phyloP scores from a whole-genome alignment of 2,113 vertebrate species.

The Hylia prasina region DNA sequence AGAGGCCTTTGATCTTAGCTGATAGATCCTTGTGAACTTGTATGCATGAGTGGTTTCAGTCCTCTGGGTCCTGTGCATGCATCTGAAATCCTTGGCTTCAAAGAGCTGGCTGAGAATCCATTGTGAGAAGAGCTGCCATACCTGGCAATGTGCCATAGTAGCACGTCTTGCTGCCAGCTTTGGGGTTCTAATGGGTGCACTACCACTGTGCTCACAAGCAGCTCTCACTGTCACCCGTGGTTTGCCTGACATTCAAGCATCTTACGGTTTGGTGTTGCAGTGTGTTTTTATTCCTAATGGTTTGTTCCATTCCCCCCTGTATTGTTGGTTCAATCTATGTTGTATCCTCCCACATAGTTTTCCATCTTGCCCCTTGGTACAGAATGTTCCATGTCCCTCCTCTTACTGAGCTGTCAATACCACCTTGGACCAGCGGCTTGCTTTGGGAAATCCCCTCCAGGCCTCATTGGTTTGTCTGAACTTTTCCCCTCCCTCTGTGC shows the following conservation, averaged over 20 bases:
- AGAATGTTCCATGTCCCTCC: background rate
- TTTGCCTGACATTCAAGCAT: background rate
- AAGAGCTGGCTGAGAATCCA: background rate
- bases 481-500: background rate
- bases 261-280: background rate
- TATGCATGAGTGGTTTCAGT: background rate
- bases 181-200: background rate
- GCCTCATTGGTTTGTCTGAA: background rate
- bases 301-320: no score
- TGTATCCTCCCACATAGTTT: no score
- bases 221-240: background rate
- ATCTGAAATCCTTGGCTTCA: background rate
- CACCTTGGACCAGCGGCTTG: background rate
- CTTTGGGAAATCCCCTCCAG: background rate
- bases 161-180: background rate
- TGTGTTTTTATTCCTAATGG: no score
- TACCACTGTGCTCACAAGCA: background rate
- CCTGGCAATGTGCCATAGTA: background rate
- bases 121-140: background rate
- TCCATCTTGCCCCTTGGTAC: no score
- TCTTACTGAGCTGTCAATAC: background rate
- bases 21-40: background rate
- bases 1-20: background rate
- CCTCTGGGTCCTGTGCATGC: background rate
- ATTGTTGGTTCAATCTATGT: no score